phyloP scores from a whole-genome alignment of 23 tunicate genomes.

The Styela clava region DNA sequence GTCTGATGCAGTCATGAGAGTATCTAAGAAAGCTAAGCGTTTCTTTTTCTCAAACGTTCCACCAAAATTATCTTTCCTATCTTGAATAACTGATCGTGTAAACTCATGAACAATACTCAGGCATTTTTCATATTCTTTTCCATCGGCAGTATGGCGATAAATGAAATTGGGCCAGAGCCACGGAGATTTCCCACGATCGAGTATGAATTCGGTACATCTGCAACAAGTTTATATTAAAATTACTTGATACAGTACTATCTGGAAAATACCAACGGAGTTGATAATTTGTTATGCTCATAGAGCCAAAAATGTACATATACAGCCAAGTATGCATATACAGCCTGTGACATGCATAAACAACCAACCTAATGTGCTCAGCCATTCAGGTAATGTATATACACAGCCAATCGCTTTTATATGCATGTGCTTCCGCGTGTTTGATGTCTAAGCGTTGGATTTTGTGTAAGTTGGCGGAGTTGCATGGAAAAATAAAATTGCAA shows the following conservation, averaged over 20 bases:
- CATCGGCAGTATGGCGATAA: conserved; percentile 31
- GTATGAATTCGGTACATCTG: conserved; percentile 60
- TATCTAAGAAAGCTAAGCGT: conserved; percentile 80
- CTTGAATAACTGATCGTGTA: conserved; percentile 42
- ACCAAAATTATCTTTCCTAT: conserved; percentile 25
- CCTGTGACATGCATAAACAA: no score
- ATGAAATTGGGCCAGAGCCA: conserved; percentile 47
- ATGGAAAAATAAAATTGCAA: no score
- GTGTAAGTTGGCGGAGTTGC: no score
- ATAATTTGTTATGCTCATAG: no score
- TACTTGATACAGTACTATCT: no score
- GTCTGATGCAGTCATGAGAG: conserved; percentile 60
- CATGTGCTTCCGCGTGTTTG: no score
- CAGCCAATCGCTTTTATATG: no score
- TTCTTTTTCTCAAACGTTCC: background rate
- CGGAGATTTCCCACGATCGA: conserved; percentile 71
- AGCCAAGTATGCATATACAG: no score
- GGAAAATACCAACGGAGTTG: background rate
- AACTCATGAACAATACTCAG: conserved; percentile 51
- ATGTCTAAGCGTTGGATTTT: no score
- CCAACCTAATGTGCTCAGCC: no score
- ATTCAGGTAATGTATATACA: no score
- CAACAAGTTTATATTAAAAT: background rate
- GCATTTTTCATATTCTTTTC: conserved; percentile 42
- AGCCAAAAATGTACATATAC: no score